Evolutionary conservation across 1,140 invertebrate genomes (phyloP).

Genomic region (Drosophila eugracilis): DNA sequence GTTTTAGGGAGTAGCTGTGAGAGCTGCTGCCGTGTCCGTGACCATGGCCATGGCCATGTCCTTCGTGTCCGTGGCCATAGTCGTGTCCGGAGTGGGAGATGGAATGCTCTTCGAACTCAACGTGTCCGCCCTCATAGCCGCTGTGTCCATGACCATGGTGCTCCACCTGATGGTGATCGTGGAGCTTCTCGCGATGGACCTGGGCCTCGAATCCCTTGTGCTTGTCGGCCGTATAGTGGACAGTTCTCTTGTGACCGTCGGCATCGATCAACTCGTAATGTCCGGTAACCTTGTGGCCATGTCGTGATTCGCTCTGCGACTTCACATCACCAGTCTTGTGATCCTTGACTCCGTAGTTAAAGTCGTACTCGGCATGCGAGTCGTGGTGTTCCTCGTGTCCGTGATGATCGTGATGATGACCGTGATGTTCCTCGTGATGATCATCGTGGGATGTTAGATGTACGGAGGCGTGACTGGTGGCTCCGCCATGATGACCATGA

Average conservation of each 20-base stretch:
- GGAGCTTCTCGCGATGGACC: constrained; percentile 84
- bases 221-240: constrained; percentile 85
- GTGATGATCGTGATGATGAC: constrained; percentile 42
- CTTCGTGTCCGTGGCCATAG: constrained; percentile 51
- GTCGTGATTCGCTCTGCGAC: constrained; percentile 61
- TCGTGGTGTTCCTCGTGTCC: constrained; percentile 64
- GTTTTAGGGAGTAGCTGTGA: constrained; percentile 42
- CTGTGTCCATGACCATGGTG: constrained; percentile 71
- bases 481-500: constrained; percentile 54
- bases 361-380: constrained; percentile 73
- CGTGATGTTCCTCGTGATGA: constrained; percentile 50
- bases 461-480: constrained; percentile 73
- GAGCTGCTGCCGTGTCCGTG: constrained; percentile 40
- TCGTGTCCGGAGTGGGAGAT: constrained; percentile 8
- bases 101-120: constrained; percentile 11
- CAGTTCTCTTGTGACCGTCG: constrained; percentile 84
- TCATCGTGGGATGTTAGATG: constrained; percentile 69
- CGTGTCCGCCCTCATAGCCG: constrained; percentile 63
- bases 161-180: constrained; percentile 66
- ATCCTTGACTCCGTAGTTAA: constrained; percentile 76
- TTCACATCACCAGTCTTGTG: constrained; percentile 77
- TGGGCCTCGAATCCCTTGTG: constrained; percentile 84
- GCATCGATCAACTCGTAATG: constrained; percentile 84
- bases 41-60: constrained; percentile 37
- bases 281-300: constrained; percentile 82